Evolutionary conservation across 2,888 invertebrate genomes (phyloP).

Genomic region (Uropetala carovei): DNA sequence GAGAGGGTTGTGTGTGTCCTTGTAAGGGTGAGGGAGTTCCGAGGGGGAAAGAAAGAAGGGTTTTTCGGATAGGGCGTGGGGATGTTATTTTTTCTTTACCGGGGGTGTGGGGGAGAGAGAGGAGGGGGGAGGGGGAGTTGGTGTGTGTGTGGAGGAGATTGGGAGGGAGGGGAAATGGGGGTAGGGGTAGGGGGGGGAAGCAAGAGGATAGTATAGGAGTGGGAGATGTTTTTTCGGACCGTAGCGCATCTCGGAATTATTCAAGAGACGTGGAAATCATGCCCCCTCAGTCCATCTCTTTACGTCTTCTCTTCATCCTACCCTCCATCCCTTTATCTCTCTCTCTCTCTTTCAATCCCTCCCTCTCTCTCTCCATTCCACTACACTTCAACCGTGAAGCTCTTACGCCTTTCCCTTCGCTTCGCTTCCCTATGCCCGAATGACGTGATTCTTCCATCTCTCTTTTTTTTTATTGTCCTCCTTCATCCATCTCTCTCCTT

Average conservation of each 20-base stretch:
- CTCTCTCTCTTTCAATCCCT: not conserved
- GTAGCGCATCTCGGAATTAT: constrained; percentile 22
- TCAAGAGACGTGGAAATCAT: constrained; percentile 23
- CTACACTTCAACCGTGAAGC: too few species aligned
- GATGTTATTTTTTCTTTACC: not conserved
- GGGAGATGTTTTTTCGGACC: not conserved
- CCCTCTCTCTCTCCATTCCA: not conserved
- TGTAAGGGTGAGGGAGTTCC: not conserved
- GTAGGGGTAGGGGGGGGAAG: not conserved
- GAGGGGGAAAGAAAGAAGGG: not conserved
- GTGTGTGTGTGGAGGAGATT: not conserved
- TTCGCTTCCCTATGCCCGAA: not conserved
- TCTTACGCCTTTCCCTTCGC: not conserved
- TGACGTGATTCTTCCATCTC: not conserved
- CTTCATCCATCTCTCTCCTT: too few species aligned
- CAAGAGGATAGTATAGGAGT: too few species aligned
- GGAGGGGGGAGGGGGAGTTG: not conserved
- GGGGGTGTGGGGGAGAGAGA: not conserved
- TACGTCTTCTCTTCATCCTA: not conserved
- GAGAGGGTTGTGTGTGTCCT: constrained; percentile 24
- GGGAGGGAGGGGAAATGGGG: not conserved
- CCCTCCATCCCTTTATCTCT: not conserved
- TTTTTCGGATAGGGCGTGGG: not conserved
- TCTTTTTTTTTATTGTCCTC: not conserved
- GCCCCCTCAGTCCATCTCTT: not conserved